Evolutionary conservation across 30 jellyfish, hydroid and myxozoan species (phyloP).

Genomic region (Turritopsis rubra): DNA sequence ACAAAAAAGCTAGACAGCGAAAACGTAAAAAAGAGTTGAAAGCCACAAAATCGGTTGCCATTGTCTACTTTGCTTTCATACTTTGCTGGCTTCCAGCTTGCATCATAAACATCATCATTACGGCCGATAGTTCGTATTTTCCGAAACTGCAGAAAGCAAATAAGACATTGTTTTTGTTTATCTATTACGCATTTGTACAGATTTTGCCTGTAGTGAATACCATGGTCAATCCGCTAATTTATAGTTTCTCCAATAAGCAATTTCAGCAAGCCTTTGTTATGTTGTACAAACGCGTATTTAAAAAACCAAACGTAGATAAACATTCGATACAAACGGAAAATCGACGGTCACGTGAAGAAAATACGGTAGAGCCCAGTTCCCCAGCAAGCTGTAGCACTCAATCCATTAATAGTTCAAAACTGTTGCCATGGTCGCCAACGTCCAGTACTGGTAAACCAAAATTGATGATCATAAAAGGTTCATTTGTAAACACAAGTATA

Average conservation of each 20-base stretch:
- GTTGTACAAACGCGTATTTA: conserved; percentile 5
- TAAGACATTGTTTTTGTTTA: conserved; percentile 37
- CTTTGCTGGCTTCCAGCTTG: conserved; percentile 86
- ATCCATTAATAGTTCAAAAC: neutral
- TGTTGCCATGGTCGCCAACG: neutral
- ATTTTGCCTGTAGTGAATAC: conserved; percentile 73
- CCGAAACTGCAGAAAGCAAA: conserved; percentile 25
- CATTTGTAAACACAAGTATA: neutral
- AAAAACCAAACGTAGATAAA: neutral
- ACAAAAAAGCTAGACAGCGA: conserved; percentile 40
- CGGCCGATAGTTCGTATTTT: conserved; percentile 30
- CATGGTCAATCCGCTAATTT: conserved; percentile 75
- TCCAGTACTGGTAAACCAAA: neutral
- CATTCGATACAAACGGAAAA: neutral
- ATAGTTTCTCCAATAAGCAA: conserved; percentile 68
- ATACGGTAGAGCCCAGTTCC: neutral
- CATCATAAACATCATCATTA: conserved; percentile 45
- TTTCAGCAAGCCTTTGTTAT: conserved; percentile 52
- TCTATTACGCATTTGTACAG: conserved; percentile 60
- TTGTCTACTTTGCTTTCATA: conserved; percentile 76
- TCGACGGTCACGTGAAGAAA: neutral
- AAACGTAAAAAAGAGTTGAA: conserved; percentile 58
- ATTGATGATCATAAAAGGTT: neutral
- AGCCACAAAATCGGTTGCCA: conserved; percentile 89
- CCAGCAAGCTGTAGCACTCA: neutral